Evolutionary conservation across 2,797 vertebrate species (phyloP).

Genomic region (Peromyscus eremicus): DNA sequence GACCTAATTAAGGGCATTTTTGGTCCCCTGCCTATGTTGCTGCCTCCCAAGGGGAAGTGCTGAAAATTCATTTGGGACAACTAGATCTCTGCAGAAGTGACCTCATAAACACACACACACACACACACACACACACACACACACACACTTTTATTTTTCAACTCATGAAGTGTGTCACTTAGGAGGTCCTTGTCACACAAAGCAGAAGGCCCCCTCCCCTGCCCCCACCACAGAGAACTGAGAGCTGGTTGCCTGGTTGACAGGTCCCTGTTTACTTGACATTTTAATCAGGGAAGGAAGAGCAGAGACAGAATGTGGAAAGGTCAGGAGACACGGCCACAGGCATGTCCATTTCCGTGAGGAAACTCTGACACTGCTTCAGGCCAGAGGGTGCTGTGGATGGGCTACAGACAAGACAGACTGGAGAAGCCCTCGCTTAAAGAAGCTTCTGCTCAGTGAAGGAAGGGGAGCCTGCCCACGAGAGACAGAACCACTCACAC

Average conservation of each 20-base stretch:
- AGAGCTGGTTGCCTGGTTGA: not conserved
- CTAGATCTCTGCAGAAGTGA: not conserved
- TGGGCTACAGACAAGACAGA: not conserved
- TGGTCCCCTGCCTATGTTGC: not conserved
- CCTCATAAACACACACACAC: not conserved
- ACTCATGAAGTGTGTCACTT: not conserved
- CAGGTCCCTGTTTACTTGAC: slow-evolving; percentile 40
- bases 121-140: not conserved
- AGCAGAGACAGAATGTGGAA: slow-evolving; percentile 16
- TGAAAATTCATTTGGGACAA: not conserved
- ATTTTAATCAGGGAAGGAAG: slow-evolving; percentile 31
- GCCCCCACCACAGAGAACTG: not conserved
- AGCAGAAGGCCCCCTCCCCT: not conserved
- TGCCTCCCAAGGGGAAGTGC: not conserved
- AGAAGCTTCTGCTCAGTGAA: not conserved
- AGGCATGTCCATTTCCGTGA: not conserved
- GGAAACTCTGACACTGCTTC: not conserved
- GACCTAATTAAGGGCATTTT: not conserved
- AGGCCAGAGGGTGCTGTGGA: not conserved
- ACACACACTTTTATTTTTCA: not conserved
- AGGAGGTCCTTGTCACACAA: not conserved
- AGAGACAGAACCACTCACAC: not conserved
- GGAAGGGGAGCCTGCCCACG: not conserved
- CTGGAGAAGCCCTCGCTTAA: not conserved
- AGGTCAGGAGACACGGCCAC: not conserved